Evolutionary conservation across 2,797 vertebrate species (phyloP).

Genomic region (Tapirus indicus): DNA sequence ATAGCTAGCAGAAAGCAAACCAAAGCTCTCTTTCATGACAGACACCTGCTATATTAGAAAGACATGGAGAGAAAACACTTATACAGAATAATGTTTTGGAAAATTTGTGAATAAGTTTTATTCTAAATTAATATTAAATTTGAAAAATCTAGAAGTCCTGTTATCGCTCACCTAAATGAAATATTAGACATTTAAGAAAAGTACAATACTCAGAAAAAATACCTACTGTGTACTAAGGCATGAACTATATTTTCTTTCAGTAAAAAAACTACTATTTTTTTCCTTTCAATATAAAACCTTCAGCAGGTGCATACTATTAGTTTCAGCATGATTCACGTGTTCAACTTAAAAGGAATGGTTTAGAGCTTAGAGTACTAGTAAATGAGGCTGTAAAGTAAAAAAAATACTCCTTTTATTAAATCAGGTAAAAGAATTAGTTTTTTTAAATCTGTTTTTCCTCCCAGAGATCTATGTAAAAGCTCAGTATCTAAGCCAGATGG

Average conservation of each 20-base stretch:
- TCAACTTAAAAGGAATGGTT: slow-evolving; percentile 50
- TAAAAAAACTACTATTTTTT: not conserved
- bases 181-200: slow-evolving; percentile 52
- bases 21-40: slow-evolving; percentile 1
- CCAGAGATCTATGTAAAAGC: not conserved
- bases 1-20: slow-evolving; percentile 65
- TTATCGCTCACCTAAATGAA: slow-evolving; percentile 32
- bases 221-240: not conserved
- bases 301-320: slow-evolving; percentile 15
- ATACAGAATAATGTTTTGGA: not conserved
- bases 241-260: not conserved
- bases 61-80: not conserved
- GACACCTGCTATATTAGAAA: slow-evolving; percentile 8
- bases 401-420: not conserved
- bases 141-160: not conserved
- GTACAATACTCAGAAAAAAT: not conserved
- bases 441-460: not conserved
- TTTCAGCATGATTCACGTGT: slow-evolving; percentile 28
- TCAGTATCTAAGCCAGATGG: not conserved
- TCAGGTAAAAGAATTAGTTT: not conserved
- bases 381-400: slow-evolving; percentile 27
- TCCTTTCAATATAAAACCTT: slow-evolving; percentile 48
- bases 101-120: slow-evolving; percentile 26
- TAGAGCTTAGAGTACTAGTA: not conserved
- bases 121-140: slow-evolving; percentile 45